Evolutionary conservation across 2,888 invertebrate species (phyloP), one percentile per base, ranked within the genome.

Genomic region (Diarsia brunnea): DNA sequence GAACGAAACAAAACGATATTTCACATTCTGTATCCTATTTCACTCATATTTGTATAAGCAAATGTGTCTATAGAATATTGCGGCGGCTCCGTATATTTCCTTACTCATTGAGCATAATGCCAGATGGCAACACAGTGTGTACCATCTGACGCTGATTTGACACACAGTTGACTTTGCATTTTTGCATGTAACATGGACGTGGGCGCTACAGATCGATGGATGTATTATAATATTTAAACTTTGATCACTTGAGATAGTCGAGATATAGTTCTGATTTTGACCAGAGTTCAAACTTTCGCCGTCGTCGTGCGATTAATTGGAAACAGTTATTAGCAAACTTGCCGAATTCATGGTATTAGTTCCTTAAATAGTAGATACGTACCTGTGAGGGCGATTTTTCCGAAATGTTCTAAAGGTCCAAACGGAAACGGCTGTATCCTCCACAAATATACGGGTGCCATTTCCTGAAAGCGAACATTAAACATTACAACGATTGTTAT

Each of bases 301-400:
- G 58, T 27, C 58, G 58, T 58, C 58, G 8, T 16, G 12, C 16
- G 27, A 58, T n/a, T 27, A n/a, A 10, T 10, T 1, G 58, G 27
- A 58, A 58, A 58, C 19, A 19, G 27, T 58, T 27, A 58, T 27
- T 58, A 19, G 27, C 19, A 14, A 24, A 27, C 19, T 71, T 66
- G 14, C 24, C 4, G 14, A 51, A 51, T 24, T 43, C 16, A 21
- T 1, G 14, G 16, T 27, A 21, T 67, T 51, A 51, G 2, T 16
- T 27, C 43, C 10, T 16, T 12, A 21, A 4, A 2, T 27, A 14
- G 2, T 16, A 24, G 43, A 19, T n/a, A 24, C 69, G 31, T 84
- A 94, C 95, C 92, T 80, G 93, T 91, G 4, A 94, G 73, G 0
- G 93, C 93, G 45, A 95, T 88, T 86, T 95, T 95, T 5, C 91